A percentile compares a stretch with the other conserved stretches of the same genome.
phyloP scores from a whole-genome alignment of 2,797 vertebrate genomes.

The Merluccius polli region DNA sequence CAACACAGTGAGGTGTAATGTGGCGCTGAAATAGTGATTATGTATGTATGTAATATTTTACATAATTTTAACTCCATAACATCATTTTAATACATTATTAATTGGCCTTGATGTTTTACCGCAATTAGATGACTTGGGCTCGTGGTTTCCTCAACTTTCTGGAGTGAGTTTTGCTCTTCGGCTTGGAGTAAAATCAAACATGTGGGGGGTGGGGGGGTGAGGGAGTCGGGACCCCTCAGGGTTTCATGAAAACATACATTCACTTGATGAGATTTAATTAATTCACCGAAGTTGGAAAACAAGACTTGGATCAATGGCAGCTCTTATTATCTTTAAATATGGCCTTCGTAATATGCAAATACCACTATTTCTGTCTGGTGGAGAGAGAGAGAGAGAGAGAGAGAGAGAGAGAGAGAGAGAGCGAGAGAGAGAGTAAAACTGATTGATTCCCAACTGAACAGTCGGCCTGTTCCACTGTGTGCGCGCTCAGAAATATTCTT shows the following conservation, averaged over 20 bases:
- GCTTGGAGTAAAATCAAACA: neutral
- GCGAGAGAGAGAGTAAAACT: slow-evolving; percentile 21
- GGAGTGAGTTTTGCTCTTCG: neutral
- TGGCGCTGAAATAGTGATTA: neutral
- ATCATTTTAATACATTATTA: neutral
- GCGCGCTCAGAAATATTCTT: slow-evolving; percentile 61
- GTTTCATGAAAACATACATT: slow-evolving; percentile 26
- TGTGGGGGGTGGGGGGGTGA: neutral
- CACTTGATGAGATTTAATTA: slow-evolving; percentile 34
- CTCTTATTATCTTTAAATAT: slow-evolving; percentile 53
- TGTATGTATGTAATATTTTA: neutral
- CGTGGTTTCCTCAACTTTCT: neutral
- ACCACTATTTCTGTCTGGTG: slow-evolving; percentile 38
- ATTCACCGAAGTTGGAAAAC: slow-evolving; percentile 16
- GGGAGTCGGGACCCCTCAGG: slow-evolving; percentile 8
- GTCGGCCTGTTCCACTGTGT: slow-evolving; percentile 61
- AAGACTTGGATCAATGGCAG: slow-evolving; percentile 37
- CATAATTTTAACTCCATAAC: neutral
- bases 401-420: slow-evolving; percentile 9
- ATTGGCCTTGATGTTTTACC: neutral
- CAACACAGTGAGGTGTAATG: neutral
- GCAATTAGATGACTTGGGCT: neutral
- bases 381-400: slow-evolving; percentile 41
- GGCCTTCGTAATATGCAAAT: slow-evolving; percentile 48
- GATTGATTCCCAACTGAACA: slow-evolving; percentile 64